A percentile compares a stretch with the other conserved stretches of the same genome.
Conservation (phyloP, 2,113 vertebrate species). For the Promerops cafer region DNA sequence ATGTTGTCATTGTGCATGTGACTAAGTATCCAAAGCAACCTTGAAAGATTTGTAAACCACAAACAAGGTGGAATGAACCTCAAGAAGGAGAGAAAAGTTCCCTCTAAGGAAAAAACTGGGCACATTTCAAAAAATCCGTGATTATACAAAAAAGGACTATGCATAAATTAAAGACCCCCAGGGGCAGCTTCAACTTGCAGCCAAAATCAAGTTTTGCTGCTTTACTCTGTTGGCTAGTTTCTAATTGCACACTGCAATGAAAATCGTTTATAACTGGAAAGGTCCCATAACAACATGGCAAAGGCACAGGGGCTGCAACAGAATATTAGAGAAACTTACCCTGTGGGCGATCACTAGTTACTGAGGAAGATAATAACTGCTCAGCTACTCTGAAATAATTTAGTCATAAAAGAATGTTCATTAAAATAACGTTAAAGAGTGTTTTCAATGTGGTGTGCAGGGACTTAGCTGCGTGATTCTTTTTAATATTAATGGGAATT, state of each 20-base stretch:
- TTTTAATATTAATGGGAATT: constrained; percentile 50
- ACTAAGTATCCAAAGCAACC: not conserved
- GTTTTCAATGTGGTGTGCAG: constrained; percentile 35
- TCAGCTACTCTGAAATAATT: constrained; percentile 56
- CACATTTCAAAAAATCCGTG: not conserved
- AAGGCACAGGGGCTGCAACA: constrained; percentile 7
- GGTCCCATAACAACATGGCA: constrained; percentile 33
- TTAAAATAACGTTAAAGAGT: constrained; percentile 66
- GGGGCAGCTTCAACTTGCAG: not conserved
- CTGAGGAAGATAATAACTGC: constrained; percentile 55
- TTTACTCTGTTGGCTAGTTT: constrained; percentile 20
- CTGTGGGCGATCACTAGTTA: constrained; percentile 33
- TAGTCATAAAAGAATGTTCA: constrained; percentile 64
- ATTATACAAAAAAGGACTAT: not conserved
- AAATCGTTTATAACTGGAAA: constrained; percentile 51
- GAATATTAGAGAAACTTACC: constrained; percentile 50
- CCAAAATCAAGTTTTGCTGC: not conserved
- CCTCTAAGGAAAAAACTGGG: not conserved
- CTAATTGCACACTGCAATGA: constrained; percentile 23
- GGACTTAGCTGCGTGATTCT: constrained; percentile 27
- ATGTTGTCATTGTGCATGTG: not conserved
- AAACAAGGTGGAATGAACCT: not conserved
- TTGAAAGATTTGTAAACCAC: not conserved
- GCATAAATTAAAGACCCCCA: constrained; percentile 11
- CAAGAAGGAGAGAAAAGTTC: not conserved